Evolutionary conservation across 2,797 vertebrate genomes (phyloP).

Genomic region (Labeo calbasu): DNA sequence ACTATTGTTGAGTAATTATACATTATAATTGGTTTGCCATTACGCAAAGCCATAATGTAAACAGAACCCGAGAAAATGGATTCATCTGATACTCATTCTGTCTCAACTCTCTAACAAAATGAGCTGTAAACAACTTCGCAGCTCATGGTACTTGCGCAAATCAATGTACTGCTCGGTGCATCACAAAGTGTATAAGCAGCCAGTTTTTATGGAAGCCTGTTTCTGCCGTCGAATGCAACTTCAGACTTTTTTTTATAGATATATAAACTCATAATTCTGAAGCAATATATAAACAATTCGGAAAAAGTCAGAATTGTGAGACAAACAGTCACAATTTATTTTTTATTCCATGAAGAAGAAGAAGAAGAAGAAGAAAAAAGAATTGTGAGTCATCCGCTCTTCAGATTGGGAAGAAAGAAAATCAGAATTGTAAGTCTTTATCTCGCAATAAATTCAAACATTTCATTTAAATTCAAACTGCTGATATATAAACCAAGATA

Average conservation of each 20-base stretch:
- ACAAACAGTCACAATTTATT: too few relatives aligned
- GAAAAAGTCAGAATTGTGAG: too few relatives aligned
- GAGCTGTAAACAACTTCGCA: background rate
- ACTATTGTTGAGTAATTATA: slow-evolving; percentile 67
- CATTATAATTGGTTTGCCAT: slow-evolving; percentile 62
- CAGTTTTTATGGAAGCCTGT: background rate
- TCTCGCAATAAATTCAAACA: too few relatives aligned
- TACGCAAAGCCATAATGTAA: slow-evolving; percentile 18
- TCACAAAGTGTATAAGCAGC: background rate
- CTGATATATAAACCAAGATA: background rate
- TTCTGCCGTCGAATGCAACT: background rate
- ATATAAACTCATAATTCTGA: too few relatives aligned
- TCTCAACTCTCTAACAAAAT: slow-evolving; percentile 20
- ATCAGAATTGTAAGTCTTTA: too few relatives aligned
- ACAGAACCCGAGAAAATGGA: slow-evolving; percentile 19
- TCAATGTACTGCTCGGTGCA: background rate
- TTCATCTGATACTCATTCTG: slow-evolving; percentile 4
- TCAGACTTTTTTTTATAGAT: too few relatives aligned
- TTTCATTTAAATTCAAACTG: background rate
- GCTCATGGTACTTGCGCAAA: background rate
- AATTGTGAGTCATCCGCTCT: background rate
- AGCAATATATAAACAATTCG: too few relatives aligned
- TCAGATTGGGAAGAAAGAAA: background rate
- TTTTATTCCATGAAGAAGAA: too few relatives aligned
- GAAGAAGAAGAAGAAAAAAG: background rate